phyloP scores from a whole-genome alignment of 2,888 invertebrate genomes.

The Drosophila prostipennis region DNA sequence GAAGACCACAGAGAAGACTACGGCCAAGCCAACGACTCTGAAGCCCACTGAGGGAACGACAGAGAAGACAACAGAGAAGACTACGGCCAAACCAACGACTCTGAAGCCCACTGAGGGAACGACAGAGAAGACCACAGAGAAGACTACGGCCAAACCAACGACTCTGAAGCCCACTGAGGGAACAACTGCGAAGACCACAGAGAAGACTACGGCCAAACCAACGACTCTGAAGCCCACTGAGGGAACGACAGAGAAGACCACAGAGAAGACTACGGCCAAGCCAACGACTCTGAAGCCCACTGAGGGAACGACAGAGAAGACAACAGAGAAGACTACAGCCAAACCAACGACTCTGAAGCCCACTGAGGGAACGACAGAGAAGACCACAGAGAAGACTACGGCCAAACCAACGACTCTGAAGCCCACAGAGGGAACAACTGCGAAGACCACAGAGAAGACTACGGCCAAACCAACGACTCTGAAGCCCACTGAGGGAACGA shows the following conservation, averaged over 20 bases:
- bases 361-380: no score
- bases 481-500: neutral
- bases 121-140: no score
- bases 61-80: no score
- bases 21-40: neutral
- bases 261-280: no score
- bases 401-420: neutral
- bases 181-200: neutral
- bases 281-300: slow-evolving; percentile 4
- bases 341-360: slow-evolving; percentile 5
- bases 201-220: neutral
- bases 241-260: no score
- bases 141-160: neutral
- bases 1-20: neutral
- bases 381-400: neutral
- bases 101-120: slow-evolving; percentile 5
- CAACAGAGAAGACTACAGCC: no score
- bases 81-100: slow-evolving; percentile 2
- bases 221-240: slow-evolving; percentile 3
- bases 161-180: slow-evolving; percentile 2
- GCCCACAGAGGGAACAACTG: neutral
- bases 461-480: neutral
- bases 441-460: neutral
- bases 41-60: neutral
- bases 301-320: no score